A percentile compares a stretch with the other conserved stretches of the same genome.
Conservation (phyloP, 2,888 invertebrate species). For the Drosophila pegasa region DNA sequence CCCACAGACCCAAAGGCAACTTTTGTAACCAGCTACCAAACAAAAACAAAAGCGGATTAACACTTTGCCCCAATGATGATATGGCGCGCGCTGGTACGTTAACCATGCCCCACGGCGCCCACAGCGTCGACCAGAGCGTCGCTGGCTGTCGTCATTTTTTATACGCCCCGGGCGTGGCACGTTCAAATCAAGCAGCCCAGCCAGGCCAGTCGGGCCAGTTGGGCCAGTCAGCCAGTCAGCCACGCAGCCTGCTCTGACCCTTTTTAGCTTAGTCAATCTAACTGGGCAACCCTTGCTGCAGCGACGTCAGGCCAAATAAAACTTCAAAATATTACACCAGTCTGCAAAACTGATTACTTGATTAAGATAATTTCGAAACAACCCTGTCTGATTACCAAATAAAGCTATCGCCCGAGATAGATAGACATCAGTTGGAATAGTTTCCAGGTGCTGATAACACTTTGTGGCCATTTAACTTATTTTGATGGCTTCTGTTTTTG, state of each 20-base stretch:
- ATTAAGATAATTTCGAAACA: background rate
- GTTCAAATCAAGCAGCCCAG: slow-evolving; percentile 36
- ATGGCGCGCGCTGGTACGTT: slow-evolving; percentile 34
- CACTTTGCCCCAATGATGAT: slow-evolving; percentile 73
- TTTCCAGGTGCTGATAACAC: background rate
- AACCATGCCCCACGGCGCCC: slow-evolving; percentile 32
- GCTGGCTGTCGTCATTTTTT: slow-evolving; percentile 53
- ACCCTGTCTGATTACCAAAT: background rate
- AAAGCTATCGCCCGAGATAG: background rate
- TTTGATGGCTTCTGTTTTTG: background rate
- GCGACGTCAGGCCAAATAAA: slow-evolving; percentile 14
- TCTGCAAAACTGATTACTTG: slow-evolving; percentile 23
- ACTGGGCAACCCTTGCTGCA: slow-evolving; percentile 53
- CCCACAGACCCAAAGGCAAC: slow-evolving; percentile 42
- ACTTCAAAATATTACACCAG: slow-evolving; percentile 56
- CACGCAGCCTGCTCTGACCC: slow-evolving; percentile 54
- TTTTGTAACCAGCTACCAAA: slow-evolving; percentile 55
- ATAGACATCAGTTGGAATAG: background rate
- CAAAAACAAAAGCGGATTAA: slow-evolving; percentile 71
- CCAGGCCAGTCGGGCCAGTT: no score
- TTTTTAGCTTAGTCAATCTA: slow-evolving; percentile 72
- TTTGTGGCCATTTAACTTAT: background rate
- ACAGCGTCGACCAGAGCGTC: slow-evolving; percentile 18
- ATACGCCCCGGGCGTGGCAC: slow-evolving; percentile 46
- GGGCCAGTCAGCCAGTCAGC: background rate